A percentile compares a stretch with the other conserved stretches of the same genome.
These are phyloP conservation scores for Macropus fuliginosus DNA, from an alignment of 2,797 vertebrate genomes.

Conservation along the genomic window DNA sequence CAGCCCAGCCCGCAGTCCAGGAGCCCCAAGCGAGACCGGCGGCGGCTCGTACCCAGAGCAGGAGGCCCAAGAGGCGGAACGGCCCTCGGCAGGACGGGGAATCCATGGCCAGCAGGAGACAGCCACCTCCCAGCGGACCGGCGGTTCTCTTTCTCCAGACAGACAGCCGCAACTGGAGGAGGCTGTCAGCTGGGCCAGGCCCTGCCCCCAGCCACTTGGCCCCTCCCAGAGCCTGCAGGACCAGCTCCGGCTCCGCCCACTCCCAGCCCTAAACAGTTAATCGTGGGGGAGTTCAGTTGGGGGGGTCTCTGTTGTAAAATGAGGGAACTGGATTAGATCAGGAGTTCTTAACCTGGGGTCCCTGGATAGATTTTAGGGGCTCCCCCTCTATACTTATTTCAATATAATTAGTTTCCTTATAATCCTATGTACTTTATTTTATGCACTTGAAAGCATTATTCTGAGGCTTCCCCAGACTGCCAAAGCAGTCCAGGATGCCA, in stretches of 20 bases:
- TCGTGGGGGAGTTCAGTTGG: not conserved
- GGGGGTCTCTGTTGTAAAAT: not conserved
- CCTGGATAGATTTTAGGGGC: not conserved
- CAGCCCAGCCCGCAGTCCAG: constrained; percentile 12
- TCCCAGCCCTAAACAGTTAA: too few relatives aligned
- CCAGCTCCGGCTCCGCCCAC: not conserved
- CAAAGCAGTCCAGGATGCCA: not conserved
- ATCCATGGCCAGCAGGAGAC: not conserved
- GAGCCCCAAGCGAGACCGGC: constrained; percentile 42
- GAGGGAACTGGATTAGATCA: not conserved
- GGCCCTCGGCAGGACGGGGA: not conserved
- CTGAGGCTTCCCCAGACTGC: not conserved
- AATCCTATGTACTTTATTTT: not conserved
- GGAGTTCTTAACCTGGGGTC: not conserved
- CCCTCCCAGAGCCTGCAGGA: not conserved
- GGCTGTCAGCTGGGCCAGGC: not conserved
- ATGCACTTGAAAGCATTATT: not conserved
- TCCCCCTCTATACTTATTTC: not conserved
- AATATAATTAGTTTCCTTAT: not conserved
- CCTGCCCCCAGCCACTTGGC: not conserved
- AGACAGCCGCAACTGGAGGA: accelerated
- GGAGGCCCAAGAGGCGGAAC: not conserved
- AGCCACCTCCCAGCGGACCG: not conserved
- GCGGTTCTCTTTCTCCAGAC: accelerated
- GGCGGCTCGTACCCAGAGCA: not conserved